Evolutionary conservation across 2,113 vertebrate genomes (phyloP).

Genomic region (Gadus macrocephalus): DNA sequence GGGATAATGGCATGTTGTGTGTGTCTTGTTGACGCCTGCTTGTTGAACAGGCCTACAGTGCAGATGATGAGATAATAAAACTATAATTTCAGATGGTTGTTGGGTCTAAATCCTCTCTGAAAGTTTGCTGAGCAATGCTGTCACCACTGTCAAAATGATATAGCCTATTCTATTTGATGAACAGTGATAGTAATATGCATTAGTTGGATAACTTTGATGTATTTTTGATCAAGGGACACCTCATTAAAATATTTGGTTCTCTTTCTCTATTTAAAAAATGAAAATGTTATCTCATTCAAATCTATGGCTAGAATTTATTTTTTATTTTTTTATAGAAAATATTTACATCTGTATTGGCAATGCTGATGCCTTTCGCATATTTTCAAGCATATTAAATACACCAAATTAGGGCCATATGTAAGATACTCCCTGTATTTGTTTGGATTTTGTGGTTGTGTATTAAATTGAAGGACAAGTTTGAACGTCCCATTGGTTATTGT

Average conservation of each 20-base stretch:
- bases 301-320: not conserved
- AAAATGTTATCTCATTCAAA: not conserved
- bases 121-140: not conserved
- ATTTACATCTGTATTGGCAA: no score
- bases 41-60: no score
- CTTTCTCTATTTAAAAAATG: not conserved
- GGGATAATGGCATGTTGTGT: not conserved
- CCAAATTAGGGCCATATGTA: no score
- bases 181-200: not conserved
- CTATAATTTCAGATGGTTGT: not conserved
- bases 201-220: conserved; percentile 5
- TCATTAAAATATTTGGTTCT: not conserved
- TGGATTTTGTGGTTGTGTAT: no score
- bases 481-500: no score
- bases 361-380: no score
- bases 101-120: not conserved
- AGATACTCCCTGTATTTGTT: no score
- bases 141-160: not conserved
- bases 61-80: not conserved
- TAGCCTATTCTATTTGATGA: conserved; percentile 12
- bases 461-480: no score
- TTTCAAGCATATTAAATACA: no score
- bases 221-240: not conserved
- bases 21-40: not conserved
- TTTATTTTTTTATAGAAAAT: no score